Evolutionary conservation across 2,113 vertebrate genomes (phyloP).

Genomic region (Eclectus roratus): DNA sequence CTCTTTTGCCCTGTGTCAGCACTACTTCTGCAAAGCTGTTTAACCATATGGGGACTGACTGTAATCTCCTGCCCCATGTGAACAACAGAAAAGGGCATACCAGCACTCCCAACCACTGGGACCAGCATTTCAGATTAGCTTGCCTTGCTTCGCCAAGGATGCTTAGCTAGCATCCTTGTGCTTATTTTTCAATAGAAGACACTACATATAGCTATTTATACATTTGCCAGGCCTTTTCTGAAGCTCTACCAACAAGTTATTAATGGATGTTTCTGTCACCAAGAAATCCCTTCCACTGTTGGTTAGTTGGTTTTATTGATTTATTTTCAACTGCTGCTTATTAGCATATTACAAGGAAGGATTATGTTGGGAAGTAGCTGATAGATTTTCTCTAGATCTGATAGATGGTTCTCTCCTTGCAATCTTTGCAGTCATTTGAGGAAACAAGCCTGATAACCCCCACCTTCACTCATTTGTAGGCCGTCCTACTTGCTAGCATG

Average conservation of each 20-base stretch:
- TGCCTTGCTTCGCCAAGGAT: not conserved
- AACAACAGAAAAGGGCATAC: not conserved
- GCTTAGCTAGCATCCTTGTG: not conserved
- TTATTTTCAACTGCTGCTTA: not conserved
- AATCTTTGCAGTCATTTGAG: not conserved
- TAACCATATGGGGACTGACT: not conserved
- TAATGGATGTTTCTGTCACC: not conserved
- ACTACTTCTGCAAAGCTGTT: not conserved
- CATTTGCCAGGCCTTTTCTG: not conserved
- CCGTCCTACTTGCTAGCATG: not conserved
- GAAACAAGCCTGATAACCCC: not conserved
- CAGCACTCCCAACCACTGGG: not conserved
- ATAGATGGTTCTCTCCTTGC: not conserved
- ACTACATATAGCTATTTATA: not conserved
- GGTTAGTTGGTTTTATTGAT: not conserved
- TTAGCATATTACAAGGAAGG: not conserved
- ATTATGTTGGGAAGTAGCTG: not conserved
- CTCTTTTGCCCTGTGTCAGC: not conserved
- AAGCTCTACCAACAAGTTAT: not conserved
- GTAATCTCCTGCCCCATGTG: not conserved
- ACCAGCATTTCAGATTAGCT: not conserved
- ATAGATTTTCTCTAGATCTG: not conserved
- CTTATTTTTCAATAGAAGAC: not conserved
- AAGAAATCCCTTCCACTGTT: not conserved
- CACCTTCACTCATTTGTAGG: not conserved